Evolutionary conservation across 2,888 invertebrate genomes (phyloP).

Genomic region (Tinea trinotella): DNA sequence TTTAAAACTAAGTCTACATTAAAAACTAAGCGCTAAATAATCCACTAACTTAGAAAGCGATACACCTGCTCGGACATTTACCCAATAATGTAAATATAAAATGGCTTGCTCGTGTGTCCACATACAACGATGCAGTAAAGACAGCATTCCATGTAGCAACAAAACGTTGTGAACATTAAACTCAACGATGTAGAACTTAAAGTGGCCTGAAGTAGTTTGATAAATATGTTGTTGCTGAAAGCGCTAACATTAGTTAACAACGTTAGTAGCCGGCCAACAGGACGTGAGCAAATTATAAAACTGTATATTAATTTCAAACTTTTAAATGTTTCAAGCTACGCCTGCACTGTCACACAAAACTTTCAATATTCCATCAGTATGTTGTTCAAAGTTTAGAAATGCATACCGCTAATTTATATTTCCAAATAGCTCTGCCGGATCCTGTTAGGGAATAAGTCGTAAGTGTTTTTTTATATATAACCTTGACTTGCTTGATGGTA

Average conservation of each 20-base stretch:
- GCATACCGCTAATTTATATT: too few species aligned
- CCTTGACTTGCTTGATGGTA: too few species aligned
- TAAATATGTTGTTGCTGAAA: conserved; percentile 7
- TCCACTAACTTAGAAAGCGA: background rate
- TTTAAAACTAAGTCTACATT: too few species aligned
- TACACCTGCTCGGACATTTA: conserved; percentile 1
- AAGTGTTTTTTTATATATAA: too few species aligned
- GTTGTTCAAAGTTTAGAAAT: too few species aligned
- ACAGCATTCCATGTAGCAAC: background rate
- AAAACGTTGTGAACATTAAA: background rate
- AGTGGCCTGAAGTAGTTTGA: conserved; percentile 9
- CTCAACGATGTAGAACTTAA: conserved; percentile 6
- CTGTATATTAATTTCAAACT: conserved; percentile 52
- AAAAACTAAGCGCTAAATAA: background rate
- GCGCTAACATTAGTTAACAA: conserved; percentile 14
- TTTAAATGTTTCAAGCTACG: conserved; percentile 22
- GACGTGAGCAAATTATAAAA: conserved; percentile 44
- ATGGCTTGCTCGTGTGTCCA: background rate
- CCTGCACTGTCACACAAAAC: background rate
- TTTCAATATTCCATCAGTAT: background rate
- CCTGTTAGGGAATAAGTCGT: too few species aligned
- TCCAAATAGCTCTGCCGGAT: too few species aligned
- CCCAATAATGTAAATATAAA: background rate
- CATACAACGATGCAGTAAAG: background rate
- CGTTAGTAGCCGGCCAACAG: conserved; percentile 12